Conservation (phyloP, 2,888 invertebrate genomes). For the Parthenolecanium corni region DNA sequence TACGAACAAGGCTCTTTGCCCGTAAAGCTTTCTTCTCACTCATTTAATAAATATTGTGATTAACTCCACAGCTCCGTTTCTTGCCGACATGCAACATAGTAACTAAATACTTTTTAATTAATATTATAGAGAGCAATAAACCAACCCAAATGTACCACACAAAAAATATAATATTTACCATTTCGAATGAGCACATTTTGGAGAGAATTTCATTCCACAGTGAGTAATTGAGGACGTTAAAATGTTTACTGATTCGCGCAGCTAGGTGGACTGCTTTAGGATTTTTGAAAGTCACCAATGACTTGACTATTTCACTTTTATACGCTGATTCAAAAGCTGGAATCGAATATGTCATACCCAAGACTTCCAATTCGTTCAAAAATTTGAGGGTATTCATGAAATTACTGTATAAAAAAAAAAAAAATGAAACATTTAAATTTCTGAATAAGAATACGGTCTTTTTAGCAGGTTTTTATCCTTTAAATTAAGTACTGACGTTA, state of each 20-base stretch:
- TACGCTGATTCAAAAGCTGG: conserved; percentile 35
- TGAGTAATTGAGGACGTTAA: conserved; percentile 6
- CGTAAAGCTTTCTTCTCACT: too few species aligned
- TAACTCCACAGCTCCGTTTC: too few species aligned
- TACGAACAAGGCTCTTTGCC: too few species aligned
- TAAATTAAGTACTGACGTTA: neutral
- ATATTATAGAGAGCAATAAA: too few species aligned
- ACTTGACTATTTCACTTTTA: conserved; percentile 32
- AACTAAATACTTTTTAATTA: too few species aligned
- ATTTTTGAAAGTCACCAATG: conserved; percentile 30
- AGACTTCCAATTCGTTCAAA: conserved; percentile 37
- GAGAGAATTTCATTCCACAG: conserved; percentile 31
- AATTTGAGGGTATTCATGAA: conserved; percentile 38
- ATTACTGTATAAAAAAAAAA: conserved; percentile 34
- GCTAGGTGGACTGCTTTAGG: conserved; percentile 31
- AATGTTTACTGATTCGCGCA: conserved; percentile 30
- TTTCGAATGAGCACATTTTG: conserved; percentile 28
- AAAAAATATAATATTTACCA: conserved; percentile 17
- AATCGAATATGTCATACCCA: conserved; percentile 38
- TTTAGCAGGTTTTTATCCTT: neutral
- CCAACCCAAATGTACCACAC: too few species aligned
- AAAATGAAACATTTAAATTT: neutral
- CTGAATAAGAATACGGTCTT: neutral
- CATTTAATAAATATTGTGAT: too few species aligned
- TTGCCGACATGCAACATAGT: too few species aligned